Percentiles rank a stretch among this genome's conserved stretches.
These are phyloP conservation scores for Entomobrya multifasciata DNA, from an alignment of 2,888 invertebrate genomes.

Conservation along the genomic window DNA sequence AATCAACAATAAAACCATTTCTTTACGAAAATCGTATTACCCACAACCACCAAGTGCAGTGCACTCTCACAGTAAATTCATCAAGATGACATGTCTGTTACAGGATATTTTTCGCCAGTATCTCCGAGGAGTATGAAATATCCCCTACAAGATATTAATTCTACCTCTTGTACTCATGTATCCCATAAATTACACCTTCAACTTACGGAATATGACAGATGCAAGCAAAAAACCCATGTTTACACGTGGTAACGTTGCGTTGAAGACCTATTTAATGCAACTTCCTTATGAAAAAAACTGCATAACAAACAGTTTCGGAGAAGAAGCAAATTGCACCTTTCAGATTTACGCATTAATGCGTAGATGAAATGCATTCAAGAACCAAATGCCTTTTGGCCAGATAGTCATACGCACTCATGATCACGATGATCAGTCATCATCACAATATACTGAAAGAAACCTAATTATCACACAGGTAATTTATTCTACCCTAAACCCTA, in stretches of 20 bases:
- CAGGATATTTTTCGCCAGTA: neutral
- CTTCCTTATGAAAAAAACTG: slow-evolving; percentile 7
- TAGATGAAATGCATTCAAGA: slow-evolving; percentile 4
- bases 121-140: neutral
- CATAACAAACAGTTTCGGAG: slow-evolving; percentile 3
- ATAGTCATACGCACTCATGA: neutral
- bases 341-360: slow-evolving; percentile 4
- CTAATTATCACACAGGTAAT: slow-evolving; percentile 35
- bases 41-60: neutral
- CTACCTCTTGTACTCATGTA: too few species aligned
- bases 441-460: slow-evolving; percentile 23
- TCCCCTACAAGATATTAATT: neutral
- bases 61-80: neutral
- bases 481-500: neutral
- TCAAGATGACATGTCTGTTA: slow-evolving; percentile 13
- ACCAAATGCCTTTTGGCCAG: neutral
- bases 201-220: slow-evolving; percentile 61
- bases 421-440: neutral
- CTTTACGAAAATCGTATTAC: neutral
- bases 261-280: slow-evolving; percentile 31
- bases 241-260: slow-evolving; percentile 50
- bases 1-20: neutral
- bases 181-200: slow-evolving; percentile 67
- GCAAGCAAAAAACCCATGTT: slow-evolving; percentile 26
- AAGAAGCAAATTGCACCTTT: slow-evolving; percentile 26